Percentiles rank a stretch among this genome's conserved stretches.
Conservation (phyloP, 1,140 invertebrate species). For the Ladona fulva region DNA sequence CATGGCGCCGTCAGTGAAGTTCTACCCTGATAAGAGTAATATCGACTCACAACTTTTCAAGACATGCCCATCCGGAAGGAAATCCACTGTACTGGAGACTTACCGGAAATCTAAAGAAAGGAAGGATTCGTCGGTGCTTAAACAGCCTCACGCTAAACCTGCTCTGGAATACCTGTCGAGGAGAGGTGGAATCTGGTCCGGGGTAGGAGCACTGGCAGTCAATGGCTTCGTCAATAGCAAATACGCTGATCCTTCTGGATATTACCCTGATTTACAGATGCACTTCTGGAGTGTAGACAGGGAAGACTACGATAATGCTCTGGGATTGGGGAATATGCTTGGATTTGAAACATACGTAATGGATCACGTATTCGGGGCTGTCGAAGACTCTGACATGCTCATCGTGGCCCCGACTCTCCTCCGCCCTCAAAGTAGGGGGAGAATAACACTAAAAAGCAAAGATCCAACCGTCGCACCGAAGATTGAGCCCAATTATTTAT, state of each 20-base stretch:
- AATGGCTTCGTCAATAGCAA: constrained; percentile 38
- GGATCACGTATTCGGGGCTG: constrained; percentile 24
- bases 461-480: constrained; percentile 53
- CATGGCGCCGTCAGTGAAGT: not conserved
- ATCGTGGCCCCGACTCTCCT: constrained; percentile 34
- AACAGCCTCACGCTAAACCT: not conserved
- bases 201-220: not conserved
- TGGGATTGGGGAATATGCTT: constrained; percentile 15
- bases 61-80: constrained; percentile 19
- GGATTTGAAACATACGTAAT: constrained; percentile 21
- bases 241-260: constrained; percentile 40
- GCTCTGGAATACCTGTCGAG: not conserved
- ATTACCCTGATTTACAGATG: constrained; percentile 30
- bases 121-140: not conserved
- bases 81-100: not conserved
- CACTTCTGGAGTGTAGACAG: constrained; percentile 22
- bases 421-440: constrained; percentile 46
- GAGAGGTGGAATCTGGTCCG: not conserved
- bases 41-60: constrained; percentile 32
- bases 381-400: constrained; percentile 30
- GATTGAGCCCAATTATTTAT: constrained; percentile 62
- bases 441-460: constrained; percentile 41
- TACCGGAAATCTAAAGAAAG: not conserved
- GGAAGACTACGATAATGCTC: not conserved
- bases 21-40: not conserved